Percentiles rank a stretch among this genome's conserved stretches.
Conservation (phyloP, 2,888 invertebrate species). For the Scaptomyza polygonia region DNA sequence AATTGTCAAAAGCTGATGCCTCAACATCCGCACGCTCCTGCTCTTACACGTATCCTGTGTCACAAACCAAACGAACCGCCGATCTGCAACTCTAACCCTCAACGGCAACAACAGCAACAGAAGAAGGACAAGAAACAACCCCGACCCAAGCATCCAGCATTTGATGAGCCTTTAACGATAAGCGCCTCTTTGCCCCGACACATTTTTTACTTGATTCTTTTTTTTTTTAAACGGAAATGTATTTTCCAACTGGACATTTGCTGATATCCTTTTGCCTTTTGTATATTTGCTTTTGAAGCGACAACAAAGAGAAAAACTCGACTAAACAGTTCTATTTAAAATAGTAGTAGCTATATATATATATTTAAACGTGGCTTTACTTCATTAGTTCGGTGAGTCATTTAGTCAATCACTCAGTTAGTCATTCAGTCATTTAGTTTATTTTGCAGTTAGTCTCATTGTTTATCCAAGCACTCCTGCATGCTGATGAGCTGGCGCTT, state of each 20-base stretch:
- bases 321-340: too few species aligned
- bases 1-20: constrained; percentile 63
- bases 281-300: constrained; percentile 32
- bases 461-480: constrained; percentile 17
- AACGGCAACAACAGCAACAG: neutral
- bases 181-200: constrained; percentile 22
- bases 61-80: constrained; percentile 62
- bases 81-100: constrained; percentile 18
- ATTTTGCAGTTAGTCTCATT: constrained; percentile 1
- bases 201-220: neutral
- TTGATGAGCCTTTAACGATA: constrained; percentile 52
- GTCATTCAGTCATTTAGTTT: neutral
- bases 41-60: constrained; percentile 63
- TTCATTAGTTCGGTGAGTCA: constrained; percentile 48
- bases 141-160: constrained; percentile 5
- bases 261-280: too few species aligned
- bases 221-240: constrained; percentile 56
- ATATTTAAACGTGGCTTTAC: constrained; percentile 3
- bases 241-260: constrained; percentile 18
- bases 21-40: constrained; percentile 25
- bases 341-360: too few species aligned
- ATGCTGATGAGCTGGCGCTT: constrained; percentile 21
- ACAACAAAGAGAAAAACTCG: too few species aligned
- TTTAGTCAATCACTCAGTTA: neutral
- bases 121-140: neutral